Conservation (phyloP, 2,797 vertebrate genomes). For the Antrozous pallidus region DNA sequence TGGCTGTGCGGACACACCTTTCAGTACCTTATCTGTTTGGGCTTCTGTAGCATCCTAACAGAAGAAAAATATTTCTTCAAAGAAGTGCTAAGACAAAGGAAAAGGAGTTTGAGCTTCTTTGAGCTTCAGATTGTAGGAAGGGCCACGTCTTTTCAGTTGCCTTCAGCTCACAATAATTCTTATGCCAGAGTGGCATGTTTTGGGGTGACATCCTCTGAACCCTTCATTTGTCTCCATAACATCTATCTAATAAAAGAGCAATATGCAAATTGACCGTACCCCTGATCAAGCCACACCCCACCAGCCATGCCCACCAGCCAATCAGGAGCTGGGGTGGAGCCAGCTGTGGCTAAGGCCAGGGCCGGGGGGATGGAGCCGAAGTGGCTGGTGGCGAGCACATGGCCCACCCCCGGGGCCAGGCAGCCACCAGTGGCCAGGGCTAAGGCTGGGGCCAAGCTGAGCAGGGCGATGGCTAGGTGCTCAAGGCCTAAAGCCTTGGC, state of each 20-base stretch:
- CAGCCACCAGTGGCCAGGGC: no score
- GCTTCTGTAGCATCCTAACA: background rate
- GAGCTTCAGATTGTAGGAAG: background rate
- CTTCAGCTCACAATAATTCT: background rate
- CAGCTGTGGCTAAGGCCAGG: no score
- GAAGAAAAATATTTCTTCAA: background rate
- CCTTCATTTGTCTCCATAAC: background rate
- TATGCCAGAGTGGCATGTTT: background rate
- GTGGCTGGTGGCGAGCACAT: no score
- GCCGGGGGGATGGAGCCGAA: no score
- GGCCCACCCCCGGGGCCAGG: no score
- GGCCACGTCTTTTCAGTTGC: background rate
- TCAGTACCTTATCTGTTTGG: background rate
- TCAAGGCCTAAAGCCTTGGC: no score
- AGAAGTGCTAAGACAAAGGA: background rate
- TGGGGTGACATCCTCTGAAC: background rate
- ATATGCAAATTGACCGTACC: no score
- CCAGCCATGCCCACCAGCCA: no score
- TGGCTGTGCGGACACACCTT: background rate
- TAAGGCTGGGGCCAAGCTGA: no score
- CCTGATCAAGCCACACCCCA: no score
- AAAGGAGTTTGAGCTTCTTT: background rate
- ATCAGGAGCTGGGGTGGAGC: no score
- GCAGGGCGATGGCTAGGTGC: no score
- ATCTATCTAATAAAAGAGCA: background rate